Percentiles rank a stretch among this genome's conserved stretches.
Conservation (phyloP, 2,888 invertebrate genomes). For the Adelognathus sp. region DNA sequence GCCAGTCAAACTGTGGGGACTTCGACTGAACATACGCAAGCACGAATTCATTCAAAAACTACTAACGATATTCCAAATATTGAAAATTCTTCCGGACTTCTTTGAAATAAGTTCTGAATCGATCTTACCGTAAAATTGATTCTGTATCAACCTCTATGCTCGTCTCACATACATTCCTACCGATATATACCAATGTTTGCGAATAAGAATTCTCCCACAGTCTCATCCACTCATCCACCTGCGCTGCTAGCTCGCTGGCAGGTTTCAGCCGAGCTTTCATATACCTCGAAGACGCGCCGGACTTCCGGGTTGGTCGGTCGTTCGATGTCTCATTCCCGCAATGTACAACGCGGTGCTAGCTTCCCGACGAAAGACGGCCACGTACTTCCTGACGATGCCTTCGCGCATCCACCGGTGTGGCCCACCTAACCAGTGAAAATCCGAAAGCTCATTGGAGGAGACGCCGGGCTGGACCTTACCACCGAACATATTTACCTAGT, state of each 20-base stretch:
- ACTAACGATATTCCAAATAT: no score
- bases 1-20: no score
- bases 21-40: no score
- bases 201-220: conserved; percentile 29
- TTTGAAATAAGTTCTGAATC: background rate
- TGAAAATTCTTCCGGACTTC: no score
- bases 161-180: background rate
- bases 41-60: no score
- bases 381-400: conserved; percentile 48
- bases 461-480: conserved; percentile 34
- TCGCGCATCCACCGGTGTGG: background rate
- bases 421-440: conserved; percentile 20
- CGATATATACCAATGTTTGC: background rate
- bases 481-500: conserved; percentile 23
- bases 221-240: conserved; percentile 54
- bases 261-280: conserved; percentile 39
- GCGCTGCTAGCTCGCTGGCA: conserved; percentile 34
- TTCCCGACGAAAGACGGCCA: conserved; percentile 36
- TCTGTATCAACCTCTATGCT: background rate
- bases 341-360: no score
- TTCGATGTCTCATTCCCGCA: conserved; percentile 17
- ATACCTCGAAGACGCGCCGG: conserved; percentile 35
- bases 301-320: conserved; percentile 44
- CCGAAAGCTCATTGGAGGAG: background rate
- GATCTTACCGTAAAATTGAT: background rate